Percentiles rank a stretch among this genome's conserved stretches.
These are phyloP conservation scores for fruit fly (Drosophila melanogaster) DNA, from an alignment of 1,140 invertebrate species.

Conservation along the genomic window DNA sequence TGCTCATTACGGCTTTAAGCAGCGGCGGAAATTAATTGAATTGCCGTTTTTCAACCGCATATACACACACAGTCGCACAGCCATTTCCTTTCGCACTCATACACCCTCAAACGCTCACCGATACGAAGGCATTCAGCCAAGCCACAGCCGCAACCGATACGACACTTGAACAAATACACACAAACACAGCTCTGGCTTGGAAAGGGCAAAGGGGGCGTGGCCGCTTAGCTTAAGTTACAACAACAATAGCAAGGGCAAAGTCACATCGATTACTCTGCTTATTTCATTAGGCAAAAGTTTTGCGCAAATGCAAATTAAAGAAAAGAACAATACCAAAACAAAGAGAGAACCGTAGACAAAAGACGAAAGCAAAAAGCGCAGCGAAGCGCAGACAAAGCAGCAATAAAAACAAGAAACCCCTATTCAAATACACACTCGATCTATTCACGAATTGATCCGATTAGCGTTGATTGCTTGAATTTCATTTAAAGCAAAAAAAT, in stretches of 20 bases:
- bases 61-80: constrained; percentile 18
- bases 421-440: constrained; percentile 28
- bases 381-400: constrained; percentile 21
- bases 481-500: constrained; percentile 57
- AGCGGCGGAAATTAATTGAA: constrained; percentile 80
- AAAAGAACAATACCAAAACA: constrained; percentile 53
- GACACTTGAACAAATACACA: constrained; percentile 78
- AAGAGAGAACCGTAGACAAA: constrained; percentile 18
- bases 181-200: constrained; percentile 1
- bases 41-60: constrained; percentile 77
- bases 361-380: constrained; percentile 50
- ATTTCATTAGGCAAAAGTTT: constrained; percentile 76
- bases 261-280: constrained; percentile 73
- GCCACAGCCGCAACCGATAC: constrained; percentile 79
- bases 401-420: constrained; percentile 36
- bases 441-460: constrained; percentile 75
- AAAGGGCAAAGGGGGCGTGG: not conserved
- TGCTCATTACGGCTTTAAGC: constrained; percentile 81
- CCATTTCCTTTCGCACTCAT: constrained; percentile 28
- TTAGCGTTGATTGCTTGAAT: constrained; percentile 78
- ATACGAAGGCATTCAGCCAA: constrained; percentile 54
- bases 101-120: constrained; percentile 8
- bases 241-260: constrained; percentile 58
- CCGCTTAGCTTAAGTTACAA: constrained; percentile 57
- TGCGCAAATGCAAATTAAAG: constrained; percentile 66